Conservation (phyloP, 1,140 invertebrate genomes). For the Drosophila punjabiensis region DNA sequence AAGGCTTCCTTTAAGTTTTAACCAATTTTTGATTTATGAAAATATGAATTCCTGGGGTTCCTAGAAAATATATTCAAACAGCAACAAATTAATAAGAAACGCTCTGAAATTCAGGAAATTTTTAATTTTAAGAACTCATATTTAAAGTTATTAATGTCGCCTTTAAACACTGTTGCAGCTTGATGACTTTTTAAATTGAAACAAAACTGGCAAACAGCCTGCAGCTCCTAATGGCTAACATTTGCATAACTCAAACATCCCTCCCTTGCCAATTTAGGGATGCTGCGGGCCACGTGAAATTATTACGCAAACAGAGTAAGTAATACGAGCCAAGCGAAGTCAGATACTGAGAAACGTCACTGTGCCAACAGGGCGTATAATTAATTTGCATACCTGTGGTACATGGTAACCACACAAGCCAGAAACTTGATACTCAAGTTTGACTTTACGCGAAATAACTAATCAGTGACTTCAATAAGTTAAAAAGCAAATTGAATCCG, state of each 20-base stretch:
- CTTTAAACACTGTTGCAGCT: not conserved
- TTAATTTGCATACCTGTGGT: conserved; percentile 42
- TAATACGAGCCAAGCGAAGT: conserved; percentile 8
- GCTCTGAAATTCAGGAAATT: not conserved
- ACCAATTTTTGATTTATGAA: not conserved
- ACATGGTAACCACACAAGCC: conserved; percentile 7
- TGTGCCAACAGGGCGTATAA: conserved; percentile 42
- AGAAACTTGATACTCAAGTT: conserved; percentile 8
- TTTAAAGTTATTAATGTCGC: not conserved
- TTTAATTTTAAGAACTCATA: not conserved
- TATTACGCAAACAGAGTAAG: conserved; percentile 26
- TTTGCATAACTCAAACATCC: conserved; percentile 26
- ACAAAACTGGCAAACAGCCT: conserved; percentile 17
- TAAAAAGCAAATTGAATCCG: not conserved
- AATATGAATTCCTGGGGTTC: not conserved
- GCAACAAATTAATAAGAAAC: not conserved
- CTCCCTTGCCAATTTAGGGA: conserved; percentile 10
- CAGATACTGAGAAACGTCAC: conserved; percentile 2
- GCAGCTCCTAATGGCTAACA: conserved; percentile 33
- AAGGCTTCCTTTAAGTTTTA: not conserved
- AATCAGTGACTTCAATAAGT: not conserved
- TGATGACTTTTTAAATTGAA: conserved; percentile 23
- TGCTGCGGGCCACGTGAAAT: conserved; percentile 32
- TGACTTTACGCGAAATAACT: too few species aligned
- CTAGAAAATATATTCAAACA: not conserved